These are phyloP conservation scores for Oceanodroma leucorhoa DNA, from an alignment of 2,797 vertebrate species.

Conservation along the genomic window DNA sequence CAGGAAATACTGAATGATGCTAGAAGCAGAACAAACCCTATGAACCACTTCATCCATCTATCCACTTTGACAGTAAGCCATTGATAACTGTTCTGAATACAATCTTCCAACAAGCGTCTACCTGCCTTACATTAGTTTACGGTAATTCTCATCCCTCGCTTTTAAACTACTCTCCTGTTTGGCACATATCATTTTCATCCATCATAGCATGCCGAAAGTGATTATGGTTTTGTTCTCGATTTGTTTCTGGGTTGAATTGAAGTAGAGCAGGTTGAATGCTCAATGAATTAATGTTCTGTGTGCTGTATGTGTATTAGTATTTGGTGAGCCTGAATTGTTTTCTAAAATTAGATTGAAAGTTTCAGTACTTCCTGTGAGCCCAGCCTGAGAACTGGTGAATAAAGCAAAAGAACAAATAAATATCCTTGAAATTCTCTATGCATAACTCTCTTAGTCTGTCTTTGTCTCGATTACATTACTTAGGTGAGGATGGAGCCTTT, in stretches of 20 bases:
- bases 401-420: background rate
- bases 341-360: background rate
- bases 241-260: slow-evolving; percentile 20
- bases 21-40: slow-evolving; percentile 7
- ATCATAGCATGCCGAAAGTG: background rate
- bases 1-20: background rate
- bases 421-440: background rate
- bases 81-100: slow-evolving; percentile 27
- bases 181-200: slow-evolving; percentile 8
- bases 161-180: background rate
- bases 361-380: background rate
- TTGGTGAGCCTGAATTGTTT: background rate
- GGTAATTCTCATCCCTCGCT: background rate
- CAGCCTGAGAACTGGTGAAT: background rate
- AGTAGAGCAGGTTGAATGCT: background rate
- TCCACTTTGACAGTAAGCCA: background rate
- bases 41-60: background rate
- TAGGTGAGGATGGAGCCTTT: background rate
- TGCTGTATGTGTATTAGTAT: background rate
- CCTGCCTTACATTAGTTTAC: background rate
- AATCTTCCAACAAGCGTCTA: background rate
- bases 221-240: slow-evolving; percentile 19
- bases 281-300: slow-evolving; percentile 1
- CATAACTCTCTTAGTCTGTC: background rate
- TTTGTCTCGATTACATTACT: background rate